These are phyloP conservation scores for Argyresthia goedartella DNA, from an alignment of 2,888 invertebrate species.

Conservation along the genomic window DNA sequence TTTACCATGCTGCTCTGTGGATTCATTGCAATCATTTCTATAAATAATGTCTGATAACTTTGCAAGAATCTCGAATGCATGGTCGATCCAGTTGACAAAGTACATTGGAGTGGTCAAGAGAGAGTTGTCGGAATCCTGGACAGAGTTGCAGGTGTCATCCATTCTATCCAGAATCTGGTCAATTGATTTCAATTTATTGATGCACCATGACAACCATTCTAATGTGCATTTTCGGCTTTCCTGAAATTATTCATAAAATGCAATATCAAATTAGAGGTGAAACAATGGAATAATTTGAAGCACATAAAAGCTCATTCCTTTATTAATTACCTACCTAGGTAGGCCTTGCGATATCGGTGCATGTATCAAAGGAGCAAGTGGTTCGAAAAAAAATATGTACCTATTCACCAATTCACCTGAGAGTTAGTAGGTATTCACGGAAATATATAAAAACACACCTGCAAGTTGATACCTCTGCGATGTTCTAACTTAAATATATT, in stretches of 20 bases:
- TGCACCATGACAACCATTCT: slow-evolving; percentile 52
- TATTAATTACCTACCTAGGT: too few relatives aligned
- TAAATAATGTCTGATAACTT: slow-evolving; percentile 41
- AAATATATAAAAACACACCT: too few relatives aligned
- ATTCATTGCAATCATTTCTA: slow-evolving; percentile 35
- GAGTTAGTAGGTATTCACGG: too few relatives aligned
- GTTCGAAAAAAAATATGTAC: slow-evolving; percentile 23
- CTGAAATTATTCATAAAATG: slow-evolving; percentile 19
- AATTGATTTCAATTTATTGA: slow-evolving; percentile 33
- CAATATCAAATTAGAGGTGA: background rate
- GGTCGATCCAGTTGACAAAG: slow-evolving; percentile 64
- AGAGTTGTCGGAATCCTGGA: slow-evolving; percentile 25
- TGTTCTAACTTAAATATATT: slow-evolving; percentile 49
- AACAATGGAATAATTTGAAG: too few relatives aligned
- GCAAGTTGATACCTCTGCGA: background rate
- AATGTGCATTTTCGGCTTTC: slow-evolving; percentile 46
- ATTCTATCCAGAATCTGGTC: slow-evolving; percentile 25
- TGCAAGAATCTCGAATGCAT: slow-evolving; percentile 48
- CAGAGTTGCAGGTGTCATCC: slow-evolving; percentile 7
- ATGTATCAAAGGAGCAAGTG: too few relatives aligned
- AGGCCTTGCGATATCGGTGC: too few relatives aligned
- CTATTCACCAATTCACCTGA: slow-evolving; percentile 23
- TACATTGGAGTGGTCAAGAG: slow-evolving; percentile 41
- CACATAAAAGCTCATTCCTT: background rate
- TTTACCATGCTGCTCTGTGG: slow-evolving; percentile 20